Conservation (phyloP, 2,888 invertebrate species). For the Caenorhabditis auriculariae region DNA sequence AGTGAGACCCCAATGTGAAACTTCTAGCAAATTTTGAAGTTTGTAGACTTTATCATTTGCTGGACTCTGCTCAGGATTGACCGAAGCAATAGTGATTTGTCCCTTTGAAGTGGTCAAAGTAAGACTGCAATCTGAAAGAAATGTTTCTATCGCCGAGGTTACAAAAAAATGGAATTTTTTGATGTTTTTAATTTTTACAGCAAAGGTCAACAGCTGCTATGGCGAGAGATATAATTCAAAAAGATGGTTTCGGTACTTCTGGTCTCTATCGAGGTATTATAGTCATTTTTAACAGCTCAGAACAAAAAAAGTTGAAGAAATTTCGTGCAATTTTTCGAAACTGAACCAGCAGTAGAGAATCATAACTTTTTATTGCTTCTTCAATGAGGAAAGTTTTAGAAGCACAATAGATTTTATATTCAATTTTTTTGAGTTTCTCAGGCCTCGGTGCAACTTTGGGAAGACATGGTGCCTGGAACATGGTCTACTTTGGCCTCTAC, state of each 20-base stretch:
- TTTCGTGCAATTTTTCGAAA: too few species aligned
- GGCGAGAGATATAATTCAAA: conserved; percentile 77
- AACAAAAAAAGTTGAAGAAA: too few species aligned
- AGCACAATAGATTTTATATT: too few species aligned
- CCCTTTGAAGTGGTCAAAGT: conserved; percentile 95
- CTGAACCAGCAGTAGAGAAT: too few species aligned
- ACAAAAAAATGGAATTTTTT: conserved; percentile 1
- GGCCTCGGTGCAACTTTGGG: conserved; percentile 85
- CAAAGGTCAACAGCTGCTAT: conserved; percentile 76
- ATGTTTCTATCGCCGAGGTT: conserved; percentile 24
- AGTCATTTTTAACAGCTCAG: background rate
- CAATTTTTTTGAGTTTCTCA: background rate
- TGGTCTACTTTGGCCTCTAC: conserved; percentile 92
- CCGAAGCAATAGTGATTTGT: conserved; percentile 88
- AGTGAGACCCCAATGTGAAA: conserved; percentile 8
- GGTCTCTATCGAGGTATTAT: conserved; percentile 43
- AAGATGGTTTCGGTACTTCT: conserved; percentile 76
- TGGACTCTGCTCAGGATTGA: conserved; percentile 80
- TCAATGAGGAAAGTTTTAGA: too few species aligned
- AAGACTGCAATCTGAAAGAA: conserved; percentile 54
- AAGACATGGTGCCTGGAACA: conserved; percentile 87
- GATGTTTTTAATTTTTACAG: conserved; percentile 52
- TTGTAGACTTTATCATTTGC: conserved; percentile 75
- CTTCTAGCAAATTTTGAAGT: background rate
- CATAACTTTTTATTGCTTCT: too few species aligned